Base-by-base conservation (phyloP, 1,140 invertebrate species). In the Drosophila punjabiensis region DNA sequence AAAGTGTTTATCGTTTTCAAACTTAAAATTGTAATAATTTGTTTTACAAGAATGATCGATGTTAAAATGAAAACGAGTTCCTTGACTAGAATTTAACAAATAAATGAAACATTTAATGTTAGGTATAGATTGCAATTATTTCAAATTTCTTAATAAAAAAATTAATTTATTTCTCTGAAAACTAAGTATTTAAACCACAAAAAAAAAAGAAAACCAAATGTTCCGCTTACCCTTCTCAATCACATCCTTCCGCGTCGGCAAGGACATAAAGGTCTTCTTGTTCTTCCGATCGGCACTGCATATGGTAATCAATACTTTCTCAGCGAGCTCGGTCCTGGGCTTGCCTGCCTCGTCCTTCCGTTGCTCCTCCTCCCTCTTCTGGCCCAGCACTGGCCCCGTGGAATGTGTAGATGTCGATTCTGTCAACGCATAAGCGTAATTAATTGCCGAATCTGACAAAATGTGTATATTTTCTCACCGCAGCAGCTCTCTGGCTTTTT, bases 241-340 rank as follows among this genome's bases (percentile, higher is more conserved):
- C 20, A 90, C 86, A 75, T 90, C 87, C 66, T 90, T 90, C 56
- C 86, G 71, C 30, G 73, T 82, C 32, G 86, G 86, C 63, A 90
- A 59, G 28, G 86, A 90, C 86, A 90, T 90, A 16, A 90, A 90
- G 10, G 86, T 82, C 70, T 91, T 90, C 64, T 90, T 90, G 53
- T 63, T 86, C 50, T 90, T 90, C 0, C 86, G 76, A 82, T 90
- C 86, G 20, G 87, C 86, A 45, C 82, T 90, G 60, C 86, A 90
- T 73, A 90, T 90, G 56, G 87, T 90, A 81, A 90, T 91, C 50
- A 90, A 82, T 63, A 90, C 87, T 67, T 86, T 91, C 43, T 90
- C 86, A 71, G 45, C 62, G 56, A 66, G 53, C 32, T 88, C 83
- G 30, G 62, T 52, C 52, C 80, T 83, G 16, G 66, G 47, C 69